phyloP scores from a whole-genome alignment of 2,888 invertebrate genomes.

The Galerucella calmariensis region DNA sequence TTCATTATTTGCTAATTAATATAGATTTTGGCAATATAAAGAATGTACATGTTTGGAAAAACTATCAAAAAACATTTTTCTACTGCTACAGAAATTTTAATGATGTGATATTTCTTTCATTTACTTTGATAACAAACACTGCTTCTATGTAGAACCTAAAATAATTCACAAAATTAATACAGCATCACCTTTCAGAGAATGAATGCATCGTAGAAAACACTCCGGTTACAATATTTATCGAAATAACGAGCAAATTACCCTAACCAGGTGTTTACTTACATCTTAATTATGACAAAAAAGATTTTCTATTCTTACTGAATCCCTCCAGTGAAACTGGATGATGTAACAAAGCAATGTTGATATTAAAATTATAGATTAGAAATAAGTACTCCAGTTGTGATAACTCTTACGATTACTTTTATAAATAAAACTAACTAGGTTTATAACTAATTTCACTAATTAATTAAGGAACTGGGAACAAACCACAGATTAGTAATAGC shows the following conservation, averaged over 20 bases:
- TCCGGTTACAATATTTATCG: conserved; percentile 1
- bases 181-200: background rate
- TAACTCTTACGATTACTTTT: too few relatives aligned
- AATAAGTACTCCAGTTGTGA: background rate
- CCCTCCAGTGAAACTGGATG: background rate
- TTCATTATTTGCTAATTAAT: too few relatives aligned
- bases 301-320: background rate
- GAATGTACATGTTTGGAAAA: too few relatives aligned
- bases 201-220: background rate
- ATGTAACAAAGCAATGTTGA: background rate
- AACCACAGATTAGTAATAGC: too few relatives aligned
- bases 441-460: too few relatives aligned
- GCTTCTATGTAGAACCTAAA: background rate
- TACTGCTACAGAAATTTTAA: too few relatives aligned
- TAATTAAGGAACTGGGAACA: too few relatives aligned
- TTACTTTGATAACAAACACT: background rate
- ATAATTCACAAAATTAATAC: conserved; percentile 12
- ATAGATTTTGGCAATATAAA: too few relatives aligned
- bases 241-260: background rate
- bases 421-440: too few relatives aligned
- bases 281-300: background rate
- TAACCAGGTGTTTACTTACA: conserved; percentile 4
- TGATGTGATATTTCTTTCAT: too few relatives aligned
- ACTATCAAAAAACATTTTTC: too few relatives aligned
- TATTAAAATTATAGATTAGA: background rate